Percentiles rank a stretch among this genome's conserved stretches.
Conservation (phyloP, 1,140 invertebrate species). For the Akabosia matsudoensis region DNA sequence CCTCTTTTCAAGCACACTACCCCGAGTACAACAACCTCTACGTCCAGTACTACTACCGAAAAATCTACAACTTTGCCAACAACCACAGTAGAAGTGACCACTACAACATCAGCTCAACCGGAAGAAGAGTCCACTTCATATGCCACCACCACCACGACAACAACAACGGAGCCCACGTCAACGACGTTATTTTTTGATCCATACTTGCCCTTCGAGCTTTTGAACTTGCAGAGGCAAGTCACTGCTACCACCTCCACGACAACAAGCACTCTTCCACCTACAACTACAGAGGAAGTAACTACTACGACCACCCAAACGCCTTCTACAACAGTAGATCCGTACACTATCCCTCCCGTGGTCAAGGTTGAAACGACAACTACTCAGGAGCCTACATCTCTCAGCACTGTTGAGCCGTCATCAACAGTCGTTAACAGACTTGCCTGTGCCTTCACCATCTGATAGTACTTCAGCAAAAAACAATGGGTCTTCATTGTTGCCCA, state of each 20-base stretch:
- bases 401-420: too few species aligned
- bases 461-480: not conserved
- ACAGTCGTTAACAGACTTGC: too few species aligned
- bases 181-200: constrained; percentile 32
- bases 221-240: constrained; percentile 34
- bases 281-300: not conserved
- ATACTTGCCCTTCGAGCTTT: constrained; percentile 42
- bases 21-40: constrained; percentile 24
- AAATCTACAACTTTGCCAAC: constrained; percentile 16
- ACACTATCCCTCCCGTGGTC: not conserved
- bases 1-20: constrained; percentile 26
- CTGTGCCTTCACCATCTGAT: too few species aligned
- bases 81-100: constrained; percentile 21
- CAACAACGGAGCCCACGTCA: not conserved
- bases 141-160: not conserved
- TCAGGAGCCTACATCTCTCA: not conserved
- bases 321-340: not conserved
- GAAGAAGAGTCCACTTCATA: constrained; percentile 6
- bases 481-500: not conserved
- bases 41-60: not conserved
- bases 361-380: not conserved
- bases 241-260: not conserved
- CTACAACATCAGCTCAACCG: constrained; percentile 20
- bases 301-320: not conserved
- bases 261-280: not conserved